Percentiles rank a stretch among this genome's conserved stretches.
Evolutionary conservation across 2,797 vertebrate genomes (phyloP).

Genomic region (Liparis tanakae): DNA sequence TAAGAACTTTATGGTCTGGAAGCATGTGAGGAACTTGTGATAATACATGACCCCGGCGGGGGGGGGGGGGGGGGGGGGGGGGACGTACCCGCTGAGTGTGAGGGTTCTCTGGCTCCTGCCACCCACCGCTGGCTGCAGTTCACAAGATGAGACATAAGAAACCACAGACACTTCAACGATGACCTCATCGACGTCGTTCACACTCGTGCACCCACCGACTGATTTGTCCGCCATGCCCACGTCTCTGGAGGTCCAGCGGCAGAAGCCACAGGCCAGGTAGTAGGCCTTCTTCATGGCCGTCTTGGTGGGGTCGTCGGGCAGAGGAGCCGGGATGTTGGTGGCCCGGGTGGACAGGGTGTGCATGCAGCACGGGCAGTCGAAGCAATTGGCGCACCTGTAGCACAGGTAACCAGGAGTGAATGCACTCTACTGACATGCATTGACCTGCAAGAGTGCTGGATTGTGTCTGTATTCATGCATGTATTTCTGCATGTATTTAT

Average conservation of each 20-base stretch:
- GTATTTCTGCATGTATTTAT: no score
- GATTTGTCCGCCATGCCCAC: constrained; percentile 99
- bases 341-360: constrained; percentile 97
- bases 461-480: neutral
- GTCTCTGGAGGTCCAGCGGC: constrained; percentile 98
- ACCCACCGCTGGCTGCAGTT: constrained; percentile 93
- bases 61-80: constrained; percentile 15
- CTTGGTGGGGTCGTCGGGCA: constrained; percentile 96
- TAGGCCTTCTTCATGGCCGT: constrained; percentile 99
- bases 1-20: constrained; percentile 35
- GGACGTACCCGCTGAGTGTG: constrained; percentile 91
- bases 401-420: constrained; percentile 1
- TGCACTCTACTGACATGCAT: neutral
- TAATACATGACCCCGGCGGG: constrained; percentile 11
- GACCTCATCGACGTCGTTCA: neutral
- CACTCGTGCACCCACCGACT: constrained; percentile 86
- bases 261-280: constrained; percentile 97
- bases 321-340: constrained; percentile 94
- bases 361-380: constrained; percentile 99
- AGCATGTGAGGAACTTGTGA: constrained; percentile 69
- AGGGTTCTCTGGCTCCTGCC: constrained; percentile 98
- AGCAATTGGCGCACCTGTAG: constrained; percentile 95
- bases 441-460: neutral
- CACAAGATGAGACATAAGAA: constrained; percentile 10
- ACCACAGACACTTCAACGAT: neutral